Base-by-base conservation (phyloP, 2,888 invertebrate species). In the Lasioglossum leucozonium region DNA sequence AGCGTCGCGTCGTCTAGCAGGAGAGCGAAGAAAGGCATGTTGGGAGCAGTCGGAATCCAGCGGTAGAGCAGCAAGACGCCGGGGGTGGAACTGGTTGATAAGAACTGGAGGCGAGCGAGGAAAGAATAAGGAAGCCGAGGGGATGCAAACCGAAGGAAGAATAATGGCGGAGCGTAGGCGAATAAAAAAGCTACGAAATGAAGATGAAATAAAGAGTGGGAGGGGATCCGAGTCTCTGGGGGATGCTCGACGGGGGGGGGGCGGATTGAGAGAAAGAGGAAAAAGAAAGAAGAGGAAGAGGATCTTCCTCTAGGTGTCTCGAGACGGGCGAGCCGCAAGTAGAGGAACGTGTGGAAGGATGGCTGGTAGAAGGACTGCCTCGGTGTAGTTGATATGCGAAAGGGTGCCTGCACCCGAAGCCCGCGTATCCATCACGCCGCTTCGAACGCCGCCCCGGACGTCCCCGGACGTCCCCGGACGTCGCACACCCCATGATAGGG, bases 351-450 rank as follows among this genome's bases (percentile, higher is more conserved):
- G 82, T 74, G 85, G 76, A 85, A 80, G 86, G 86, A 69, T 77
- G 58, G 81, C 37, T 40, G 13, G 47, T 62, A 77, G 81, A 76
- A 67, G 67, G 67, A 75, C 81, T 79, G 37, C 74, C 72, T 55
- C n/a, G 76, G 76, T 74, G 72, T 89, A 90, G 90, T 90, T 90
- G 87, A 85, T 90, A 90, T 89, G 90, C 89, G 85, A 87, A 83
- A 82, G 87, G 84, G 79, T 84, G 85, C 82, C 85, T 77, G 79
- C 77, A 67, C 67, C 82, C 80, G 69, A 77, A 85, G 87, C 85
- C 85, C 85, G 77, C 85, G 86, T 88, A 91, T 91, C 91, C 88
- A 87, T 91, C 91, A 91, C 91, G 87, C 77, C 75, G 84, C 84
- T 87, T 91, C 88, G 85, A 88, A 85, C 85, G 74, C 10, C 26